phyloP scores from a whole-genome alignment of 2,888 invertebrate species.

The Eremobia ochroleuca region DNA sequence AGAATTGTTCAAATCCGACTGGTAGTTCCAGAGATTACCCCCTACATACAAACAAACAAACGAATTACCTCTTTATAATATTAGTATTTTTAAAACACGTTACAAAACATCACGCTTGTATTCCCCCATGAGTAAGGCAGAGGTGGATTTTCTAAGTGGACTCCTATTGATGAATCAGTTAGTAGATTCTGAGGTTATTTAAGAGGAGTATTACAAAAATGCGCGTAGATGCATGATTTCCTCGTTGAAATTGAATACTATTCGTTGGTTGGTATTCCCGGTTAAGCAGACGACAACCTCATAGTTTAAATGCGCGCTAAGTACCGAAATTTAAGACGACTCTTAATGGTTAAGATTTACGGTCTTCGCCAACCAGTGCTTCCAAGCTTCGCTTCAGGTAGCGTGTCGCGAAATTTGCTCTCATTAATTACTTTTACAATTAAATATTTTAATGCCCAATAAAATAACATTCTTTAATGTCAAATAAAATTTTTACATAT shows the following conservation, averaged over 20 bases:
- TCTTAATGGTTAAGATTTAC: not conserved
- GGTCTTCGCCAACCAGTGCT: not conserved
- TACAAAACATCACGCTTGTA: not conserved
- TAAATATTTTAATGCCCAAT: constrained; percentile 61
- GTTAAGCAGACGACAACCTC: no score
- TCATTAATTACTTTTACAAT: constrained; percentile 59
- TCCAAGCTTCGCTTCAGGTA: not conserved
- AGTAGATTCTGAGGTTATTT: not conserved
- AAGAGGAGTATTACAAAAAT: no score
- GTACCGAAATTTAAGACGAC: no score
- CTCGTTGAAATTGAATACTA: no score
- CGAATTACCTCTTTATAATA: no score
- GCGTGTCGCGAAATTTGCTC: constrained; percentile 43
- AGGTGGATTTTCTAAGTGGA: not conserved
- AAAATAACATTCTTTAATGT: constrained; percentile 64
- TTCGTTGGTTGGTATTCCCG: no score
- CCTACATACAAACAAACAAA: no score
- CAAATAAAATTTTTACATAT: constrained; percentile 65
- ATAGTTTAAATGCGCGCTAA: no score
- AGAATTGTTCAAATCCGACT: no score
- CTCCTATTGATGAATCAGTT: not conserved
- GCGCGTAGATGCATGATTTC: no score
- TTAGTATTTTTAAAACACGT: not conserved
- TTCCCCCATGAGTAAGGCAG: not conserved
- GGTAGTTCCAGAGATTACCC: no score